Evolutionary conservation across 2,797 vertebrate species (phyloP).

Genomic region (Tiaroga cobitis): DNA sequence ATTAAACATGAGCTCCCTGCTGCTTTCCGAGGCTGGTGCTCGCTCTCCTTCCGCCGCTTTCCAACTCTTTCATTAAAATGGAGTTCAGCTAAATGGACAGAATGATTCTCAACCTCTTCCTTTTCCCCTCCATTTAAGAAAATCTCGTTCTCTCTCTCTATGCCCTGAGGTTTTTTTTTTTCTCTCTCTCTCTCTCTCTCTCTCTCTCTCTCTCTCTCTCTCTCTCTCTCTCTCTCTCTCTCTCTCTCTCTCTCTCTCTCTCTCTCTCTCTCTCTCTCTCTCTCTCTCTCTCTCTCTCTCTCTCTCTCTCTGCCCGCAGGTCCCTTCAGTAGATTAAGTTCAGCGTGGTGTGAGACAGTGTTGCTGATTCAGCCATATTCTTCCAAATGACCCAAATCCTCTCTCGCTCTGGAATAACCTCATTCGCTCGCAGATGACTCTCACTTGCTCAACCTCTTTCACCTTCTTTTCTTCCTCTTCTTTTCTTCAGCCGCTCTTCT

Average conservation of each 20-base stretch:
- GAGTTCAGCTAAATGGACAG: conserved; percentile 45
- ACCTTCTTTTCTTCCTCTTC: conserved; percentile 53
- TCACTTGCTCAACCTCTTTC: conserved; percentile 42
- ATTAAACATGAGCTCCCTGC: conserved; percentile 57
- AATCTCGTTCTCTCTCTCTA: conserved; percentile 25
- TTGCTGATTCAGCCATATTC: conserved; percentile 90
- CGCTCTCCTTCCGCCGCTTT: conserved; percentile 51
- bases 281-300: conserved; percentile 6
- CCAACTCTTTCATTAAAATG: conserved; percentile 30
- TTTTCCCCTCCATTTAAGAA: conserved; percentile 39
- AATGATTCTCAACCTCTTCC: conserved; percentile 25
- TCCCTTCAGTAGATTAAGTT: conserved; percentile 82
- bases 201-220: neutral
- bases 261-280: neutral
- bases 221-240: neutral
- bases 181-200: neutral
- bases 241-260: neutral
- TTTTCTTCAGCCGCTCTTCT: conserved; percentile 34
- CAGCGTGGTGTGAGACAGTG: conserved; percentile 70
- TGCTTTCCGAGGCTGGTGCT: conserved; percentile 52
- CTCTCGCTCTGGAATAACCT: conserved; percentile 85
- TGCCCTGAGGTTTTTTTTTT: conserved; percentile 43
- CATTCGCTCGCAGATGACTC: conserved; percentile 82
- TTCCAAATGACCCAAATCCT: conserved; percentile 95
- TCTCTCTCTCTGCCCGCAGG: conserved; percentile 66